These are phyloP conservation scores for Smutsia gigantea DNA, from an alignment of 2,797 vertebrate genomes.

Conservation along the genomic window DNA sequence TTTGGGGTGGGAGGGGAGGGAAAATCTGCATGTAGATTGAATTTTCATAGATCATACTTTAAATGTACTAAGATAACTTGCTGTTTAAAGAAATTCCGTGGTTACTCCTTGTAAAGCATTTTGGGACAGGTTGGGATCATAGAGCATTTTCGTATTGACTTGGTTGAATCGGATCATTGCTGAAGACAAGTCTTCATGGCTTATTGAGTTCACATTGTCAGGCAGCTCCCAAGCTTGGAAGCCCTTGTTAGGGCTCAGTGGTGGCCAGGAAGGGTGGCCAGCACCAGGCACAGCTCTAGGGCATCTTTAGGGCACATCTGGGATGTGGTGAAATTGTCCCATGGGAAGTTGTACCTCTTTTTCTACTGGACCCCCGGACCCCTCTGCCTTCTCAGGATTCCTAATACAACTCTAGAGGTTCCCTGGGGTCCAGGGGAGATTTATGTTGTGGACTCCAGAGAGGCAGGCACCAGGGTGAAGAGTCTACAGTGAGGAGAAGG, in stretches of 20 bases:
- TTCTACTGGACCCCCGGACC: not conserved
- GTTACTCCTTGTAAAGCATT: constrained; percentile 43
- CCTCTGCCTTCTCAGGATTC: not conserved
- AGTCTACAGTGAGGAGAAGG: not conserved
- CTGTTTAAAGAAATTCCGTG: constrained; percentile 56
- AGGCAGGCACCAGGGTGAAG: not conserved
- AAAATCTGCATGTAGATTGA: constrained; percentile 54
- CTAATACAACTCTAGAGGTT: not conserved
- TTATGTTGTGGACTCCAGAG: not conserved
- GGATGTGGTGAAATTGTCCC: not conserved
- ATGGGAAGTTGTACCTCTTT: not conserved
- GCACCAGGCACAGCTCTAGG: not conserved
- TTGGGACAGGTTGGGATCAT: not conserved
- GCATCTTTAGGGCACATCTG: not conserved
- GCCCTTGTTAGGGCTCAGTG: not conserved
- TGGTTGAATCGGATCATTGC: not conserved
- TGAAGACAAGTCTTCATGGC: not conserved
- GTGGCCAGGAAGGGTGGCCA: not conserved
- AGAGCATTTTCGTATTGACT: not conserved
- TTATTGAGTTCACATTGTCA: not conserved
- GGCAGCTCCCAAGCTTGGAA: not conserved
- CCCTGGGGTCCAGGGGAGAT: not conserved
- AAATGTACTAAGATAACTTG: constrained; percentile 38
- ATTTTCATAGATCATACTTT: constrained; percentile 54
- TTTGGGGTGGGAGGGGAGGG: not conserved